Evolutionary conservation across 2,888 invertebrate species (phyloP).

Genomic region (Hofmannophila pseudospretella): DNA sequence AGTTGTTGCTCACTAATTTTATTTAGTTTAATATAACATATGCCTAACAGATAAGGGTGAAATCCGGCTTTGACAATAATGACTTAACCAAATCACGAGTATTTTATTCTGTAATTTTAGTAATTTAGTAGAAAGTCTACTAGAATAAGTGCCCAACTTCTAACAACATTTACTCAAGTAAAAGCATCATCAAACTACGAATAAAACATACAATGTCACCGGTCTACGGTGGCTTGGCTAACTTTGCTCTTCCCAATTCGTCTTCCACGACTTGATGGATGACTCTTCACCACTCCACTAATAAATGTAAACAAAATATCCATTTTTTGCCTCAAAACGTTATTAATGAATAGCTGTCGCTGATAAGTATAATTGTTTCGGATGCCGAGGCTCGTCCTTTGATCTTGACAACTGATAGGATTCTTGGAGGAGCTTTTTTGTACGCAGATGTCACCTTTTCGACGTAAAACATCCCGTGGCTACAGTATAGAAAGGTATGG

Average conservation of each 20-base stretch:
- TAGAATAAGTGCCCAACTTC: no score
- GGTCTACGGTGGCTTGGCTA: constrained; percentile 20
- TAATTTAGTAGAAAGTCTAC: no score
- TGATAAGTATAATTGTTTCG: constrained; percentile 67
- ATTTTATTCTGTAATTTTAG: no score
- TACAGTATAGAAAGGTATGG: neutral
- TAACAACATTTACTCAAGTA: no score
- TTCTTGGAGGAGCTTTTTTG: constrained; percentile 25
- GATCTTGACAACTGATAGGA: constrained; percentile 46
- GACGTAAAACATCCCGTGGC: constrained; percentile 28
- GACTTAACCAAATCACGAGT: no score
- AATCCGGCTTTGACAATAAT: no score
- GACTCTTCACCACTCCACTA: constrained; percentile 61
- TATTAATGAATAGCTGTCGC: constrained; percentile 57
- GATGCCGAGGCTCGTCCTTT: constrained; percentile 39
- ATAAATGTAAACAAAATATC: constrained; percentile 75
- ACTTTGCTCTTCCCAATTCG: constrained; percentile 48
- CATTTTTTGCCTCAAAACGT: constrained; percentile 53
- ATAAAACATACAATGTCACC: constrained; percentile 25
- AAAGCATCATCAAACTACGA: constrained; percentile 26
- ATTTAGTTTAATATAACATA: no score
- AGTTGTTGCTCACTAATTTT: no score
- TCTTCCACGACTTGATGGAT: constrained; percentile 66
- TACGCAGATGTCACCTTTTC: constrained; percentile 38
- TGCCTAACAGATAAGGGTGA: no score